A percentile compares a stretch with the other conserved stretches of the same genome.
phyloP scores from a whole-genome alignment of 2,113 vertebrate genomes.

The Ahaetulla prasina region DNA sequence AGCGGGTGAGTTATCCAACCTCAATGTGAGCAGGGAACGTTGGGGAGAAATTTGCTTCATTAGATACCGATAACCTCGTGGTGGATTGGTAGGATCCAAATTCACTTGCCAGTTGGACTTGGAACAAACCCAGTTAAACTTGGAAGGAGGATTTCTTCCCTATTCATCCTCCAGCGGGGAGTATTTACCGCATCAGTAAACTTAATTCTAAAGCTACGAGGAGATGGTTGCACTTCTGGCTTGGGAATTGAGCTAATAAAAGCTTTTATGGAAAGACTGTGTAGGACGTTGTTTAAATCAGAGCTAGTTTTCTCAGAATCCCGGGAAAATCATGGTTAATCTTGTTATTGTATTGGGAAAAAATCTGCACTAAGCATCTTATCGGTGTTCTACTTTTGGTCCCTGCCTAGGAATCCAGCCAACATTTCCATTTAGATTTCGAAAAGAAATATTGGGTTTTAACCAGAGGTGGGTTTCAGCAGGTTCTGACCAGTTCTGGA shows the following conservation, averaged over 20 bases:
- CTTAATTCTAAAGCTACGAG: neutral
- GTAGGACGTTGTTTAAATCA: neutral
- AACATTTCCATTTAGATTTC: neutral
- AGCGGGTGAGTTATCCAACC: neutral
- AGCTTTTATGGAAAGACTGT: neutral
- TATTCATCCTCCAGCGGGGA: neutral
- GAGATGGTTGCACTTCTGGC: neutral
- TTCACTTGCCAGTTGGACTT: neutral
- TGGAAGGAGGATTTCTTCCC: neutral
- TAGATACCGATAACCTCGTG: neutral
- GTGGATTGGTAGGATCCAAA: neutral
- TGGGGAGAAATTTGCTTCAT: neutral
- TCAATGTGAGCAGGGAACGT: neutral
- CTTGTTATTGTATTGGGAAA: neutral
- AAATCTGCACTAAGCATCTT: neutral
- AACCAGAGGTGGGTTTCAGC: no score
- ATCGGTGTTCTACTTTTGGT: neutral
- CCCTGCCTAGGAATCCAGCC: neutral
- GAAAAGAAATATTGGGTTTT: neutral
- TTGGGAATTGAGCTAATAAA: neutral
- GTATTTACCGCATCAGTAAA: neutral
- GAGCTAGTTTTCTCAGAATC: neutral
- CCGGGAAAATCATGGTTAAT: neutral
- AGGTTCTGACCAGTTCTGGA: no score
- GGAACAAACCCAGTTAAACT: neutral